phyloP scores from a whole-genome alignment of 1,140 invertebrate genomes.

The Homalodisca vitripennis region DNA sequence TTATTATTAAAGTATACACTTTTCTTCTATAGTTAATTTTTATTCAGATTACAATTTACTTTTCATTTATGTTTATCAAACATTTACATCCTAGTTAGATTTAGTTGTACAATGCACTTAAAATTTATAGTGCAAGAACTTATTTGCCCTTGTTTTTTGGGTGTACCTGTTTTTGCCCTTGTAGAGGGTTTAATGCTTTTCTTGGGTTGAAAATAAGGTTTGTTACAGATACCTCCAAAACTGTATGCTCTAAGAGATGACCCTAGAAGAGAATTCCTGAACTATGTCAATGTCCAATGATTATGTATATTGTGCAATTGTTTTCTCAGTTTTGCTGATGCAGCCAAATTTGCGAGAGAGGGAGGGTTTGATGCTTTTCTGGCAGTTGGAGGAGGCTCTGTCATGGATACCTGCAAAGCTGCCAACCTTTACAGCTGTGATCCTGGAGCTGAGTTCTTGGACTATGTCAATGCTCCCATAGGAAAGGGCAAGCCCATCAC shows the following conservation, averaged over 20 bases:
- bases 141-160: conserved; percentile 61
- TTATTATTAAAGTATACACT: no score
- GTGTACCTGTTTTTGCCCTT: conserved; percentile 74
- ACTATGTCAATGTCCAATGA: not conserved
- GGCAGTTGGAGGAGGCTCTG: conserved; percentile 89
- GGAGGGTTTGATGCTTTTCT: conserved; percentile 79
- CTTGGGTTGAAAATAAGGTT: conserved; percentile 84
- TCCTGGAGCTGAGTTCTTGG: conserved; percentile 78
- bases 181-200: conserved; percentile 72
- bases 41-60: no score
- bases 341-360: conserved; percentile 70
- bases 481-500: conserved; percentile 77
- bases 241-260: conserved; percentile 84
- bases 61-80: no score
- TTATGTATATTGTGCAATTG: no score
- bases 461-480: conserved; percentile 88
- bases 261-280: no score
- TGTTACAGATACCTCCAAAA: conserved; percentile 90
- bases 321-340: conserved; percentile 75
- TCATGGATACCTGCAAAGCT: conserved; percentile 90
- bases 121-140: no score
- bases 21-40: no score
- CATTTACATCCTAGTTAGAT: no score
- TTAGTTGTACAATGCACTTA: no score
- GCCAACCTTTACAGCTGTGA: conserved; percentile 83